Base-by-base conservation (phyloP, 2,888 invertebrate genomes). In the Pecten maximus region DNA sequence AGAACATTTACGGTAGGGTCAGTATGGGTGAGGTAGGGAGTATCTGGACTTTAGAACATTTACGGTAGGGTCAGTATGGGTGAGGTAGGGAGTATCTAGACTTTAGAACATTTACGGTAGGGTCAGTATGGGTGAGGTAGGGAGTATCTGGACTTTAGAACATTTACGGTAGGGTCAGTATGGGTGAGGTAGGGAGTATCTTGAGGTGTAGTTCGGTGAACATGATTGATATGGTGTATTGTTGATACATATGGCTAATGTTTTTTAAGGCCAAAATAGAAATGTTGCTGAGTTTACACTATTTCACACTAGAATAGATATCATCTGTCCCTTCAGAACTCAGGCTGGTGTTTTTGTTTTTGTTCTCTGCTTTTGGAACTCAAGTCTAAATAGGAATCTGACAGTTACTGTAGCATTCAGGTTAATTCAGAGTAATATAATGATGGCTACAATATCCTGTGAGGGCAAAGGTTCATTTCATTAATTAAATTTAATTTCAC, bases 151-250 rank as follows among this genome's bases (percentile, higher is more conserved):
- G 15, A 74, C 8, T 35, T 35, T 28, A 74, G 74, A 74, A 74
- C 10, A 35, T 35, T 74, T 74, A 74, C 74, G 35, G 74, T 74
- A 74, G 3, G 28, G 23, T 35, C 35, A 35, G 74, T 74, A 23
- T 23, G 74, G 74, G 74, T 74, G 74, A 74, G 74, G 74, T 23
- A 54, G 54, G n/a, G 54, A 60, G 74, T 74, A 74, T 74, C 74
- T n/a, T 35, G 74, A 10, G 74, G 0, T 74, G 35, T 35, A 74
- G 28, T 74, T 54, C 15, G 50, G 74, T 74, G 74, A 28, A 74
- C 35, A 35, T 74, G 74, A 74, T 74, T 74, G 74, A 74, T 74
- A 74, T 28, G 74, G 35, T 74, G 50, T 54, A 54, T n/a, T 54
- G 50, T 54, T 19, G 15, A 74, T 74, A 74, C 35, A 74, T 23